Percentiles rank a stretch among this genome's conserved stretches.
These are phyloP conservation scores for Rhodeus uyekii DNA, from an alignment of 2,797 vertebrate species.

Conservation along the genomic window DNA sequence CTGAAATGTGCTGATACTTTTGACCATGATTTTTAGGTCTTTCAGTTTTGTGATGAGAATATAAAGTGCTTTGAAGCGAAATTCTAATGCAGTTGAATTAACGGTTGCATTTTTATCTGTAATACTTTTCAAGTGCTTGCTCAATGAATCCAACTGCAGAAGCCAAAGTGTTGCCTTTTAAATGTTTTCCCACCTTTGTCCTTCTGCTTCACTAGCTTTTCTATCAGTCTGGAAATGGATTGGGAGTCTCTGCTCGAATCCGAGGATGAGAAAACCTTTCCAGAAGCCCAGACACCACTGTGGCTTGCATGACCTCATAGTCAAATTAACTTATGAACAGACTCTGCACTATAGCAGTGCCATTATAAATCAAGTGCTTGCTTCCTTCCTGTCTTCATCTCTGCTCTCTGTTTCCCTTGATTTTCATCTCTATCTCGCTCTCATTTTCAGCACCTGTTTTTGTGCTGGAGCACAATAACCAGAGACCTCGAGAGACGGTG, in stretches of 20 bases:
- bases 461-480: slow-evolving; percentile 35
- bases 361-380: slow-evolving; percentile 37
- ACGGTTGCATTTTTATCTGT: neutral
- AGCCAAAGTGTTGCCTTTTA: neutral
- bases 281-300: slow-evolving; percentile 9
- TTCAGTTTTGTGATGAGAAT: neutral
- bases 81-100: neutral
- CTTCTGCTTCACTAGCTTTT: slow-evolving; percentile 9
- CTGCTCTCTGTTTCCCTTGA: slow-evolving; percentile 19
- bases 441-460: slow-evolving; percentile 24
- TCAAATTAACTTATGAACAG: slow-evolving; percentile 38
- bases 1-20: neutral
- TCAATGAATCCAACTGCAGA: neutral
- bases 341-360: slow-evolving; percentile 10
- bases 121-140: neutral
- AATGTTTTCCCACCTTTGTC: slow-evolving; percentile 11
- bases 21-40: neutral
- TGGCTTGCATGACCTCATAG: slow-evolving; percentile 36
- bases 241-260: slow-evolving; percentile 27
- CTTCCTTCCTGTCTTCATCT: slow-evolving; percentile 27
- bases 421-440: slow-evolving; percentile 27
- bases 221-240: slow-evolving; percentile 12
- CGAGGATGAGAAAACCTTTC: slow-evolving; percentile 7
- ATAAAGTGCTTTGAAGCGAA: neutral
- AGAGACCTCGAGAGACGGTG: slow-evolving; percentile 41